Conservation (phyloP, 2,888 invertebrate species). For the Leucoptera coffeella region DNA sequence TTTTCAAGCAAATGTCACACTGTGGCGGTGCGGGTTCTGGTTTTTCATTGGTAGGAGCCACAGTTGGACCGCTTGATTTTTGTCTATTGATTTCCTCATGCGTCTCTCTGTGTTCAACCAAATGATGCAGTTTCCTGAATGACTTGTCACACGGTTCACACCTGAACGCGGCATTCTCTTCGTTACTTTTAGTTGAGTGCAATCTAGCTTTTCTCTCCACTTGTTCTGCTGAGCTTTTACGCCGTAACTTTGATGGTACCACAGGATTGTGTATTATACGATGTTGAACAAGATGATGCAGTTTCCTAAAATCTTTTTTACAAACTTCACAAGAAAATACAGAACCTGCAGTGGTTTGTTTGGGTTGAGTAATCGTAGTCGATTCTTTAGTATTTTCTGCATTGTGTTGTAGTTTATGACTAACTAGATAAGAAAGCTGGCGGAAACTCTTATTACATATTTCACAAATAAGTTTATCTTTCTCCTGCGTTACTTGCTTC, state of each 20-base stretch:
- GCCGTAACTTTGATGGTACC: conserved; percentile 13
- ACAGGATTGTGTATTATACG: conserved; percentile 28
- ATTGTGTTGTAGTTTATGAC: conserved; percentile 34
- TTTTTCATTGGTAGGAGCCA: conserved; percentile 11
- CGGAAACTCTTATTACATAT: conserved; percentile 42
- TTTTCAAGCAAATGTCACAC: conserved; percentile 39
- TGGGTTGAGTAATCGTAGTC: conserved; percentile 7
- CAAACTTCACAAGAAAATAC: conserved; percentile 39
- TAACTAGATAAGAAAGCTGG: conserved; percentile 36
- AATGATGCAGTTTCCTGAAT: conserved; percentile 41
- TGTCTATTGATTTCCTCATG: conserved; percentile 32
- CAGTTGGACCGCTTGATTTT: conserved; percentile 11
- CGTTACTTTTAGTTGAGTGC: conserved; percentile 13
- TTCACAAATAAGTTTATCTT: conserved; percentile 26
- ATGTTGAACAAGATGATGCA: conserved; percentile 44
- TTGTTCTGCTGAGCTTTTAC: conserved; percentile 30
- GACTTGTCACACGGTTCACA: conserved; percentile 48
- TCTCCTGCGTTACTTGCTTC: conserved; percentile 12
- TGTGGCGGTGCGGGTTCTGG: conserved; percentile 15
- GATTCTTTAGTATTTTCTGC: conserved; percentile 15
- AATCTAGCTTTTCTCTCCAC: conserved; percentile 13
- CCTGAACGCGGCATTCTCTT: conserved; percentile 37
- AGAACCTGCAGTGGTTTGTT: conserved; percentile 10
- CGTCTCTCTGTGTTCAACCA: conserved; percentile 44
- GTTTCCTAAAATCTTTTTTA: conserved; percentile 38